Conservation (phyloP, 2,888 invertebrate genomes). For the Auanema sp. region DNA sequence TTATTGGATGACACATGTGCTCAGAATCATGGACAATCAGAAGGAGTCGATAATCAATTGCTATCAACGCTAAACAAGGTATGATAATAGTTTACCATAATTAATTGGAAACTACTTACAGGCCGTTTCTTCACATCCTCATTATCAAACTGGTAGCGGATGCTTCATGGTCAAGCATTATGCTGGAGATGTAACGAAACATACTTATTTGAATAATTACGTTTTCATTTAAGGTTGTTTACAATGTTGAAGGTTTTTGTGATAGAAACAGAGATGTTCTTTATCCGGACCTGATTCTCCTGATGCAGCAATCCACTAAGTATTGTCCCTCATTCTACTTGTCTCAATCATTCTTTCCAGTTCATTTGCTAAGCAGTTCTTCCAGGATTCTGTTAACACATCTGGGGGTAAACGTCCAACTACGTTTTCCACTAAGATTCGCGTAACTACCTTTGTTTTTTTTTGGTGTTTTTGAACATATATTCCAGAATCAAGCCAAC, state of each 20-base stretch:
- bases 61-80: slow-evolving; percentile 33
- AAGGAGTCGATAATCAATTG: slow-evolving; percentile 70
- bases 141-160: slow-evolving; percentile 70
- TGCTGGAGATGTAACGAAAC: slow-evolving; percentile 72
- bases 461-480: slow-evolving; percentile 8
- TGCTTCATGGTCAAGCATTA: slow-evolving; percentile 74
- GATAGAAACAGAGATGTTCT: slow-evolving; percentile 75
- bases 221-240: slow-evolving; percentile 66
- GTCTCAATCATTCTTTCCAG: slow-evolving; percentile 64
- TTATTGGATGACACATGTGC: slow-evolving; percentile 75
- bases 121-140: slow-evolving; percentile 69
- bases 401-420: slow-evolving; percentile 70
- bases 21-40: slow-evolving; percentile 74
- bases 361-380: slow-evolving; percentile 70
- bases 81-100: slow-evolving; percentile 4
- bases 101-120: slow-evolving; percentile 1
- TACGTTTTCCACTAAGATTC: slow-evolving; percentile 74
- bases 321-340: slow-evolving; percentile 65
- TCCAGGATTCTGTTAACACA: slow-evolving; percentile 70
- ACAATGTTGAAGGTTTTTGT: slow-evolving; percentile 74
- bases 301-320: slow-evolving; percentile 74
- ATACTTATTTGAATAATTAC: not conserved
- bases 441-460: slow-evolving; percentile 62
- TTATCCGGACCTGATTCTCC: slow-evolving; percentile 72
- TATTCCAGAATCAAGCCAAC: slow-evolving; percentile 71